A percentile compares a stretch with the other conserved stretches of the same genome.
Conservation (phyloP, 2,888 invertebrate species). For the Megamerina dolium region DNA sequence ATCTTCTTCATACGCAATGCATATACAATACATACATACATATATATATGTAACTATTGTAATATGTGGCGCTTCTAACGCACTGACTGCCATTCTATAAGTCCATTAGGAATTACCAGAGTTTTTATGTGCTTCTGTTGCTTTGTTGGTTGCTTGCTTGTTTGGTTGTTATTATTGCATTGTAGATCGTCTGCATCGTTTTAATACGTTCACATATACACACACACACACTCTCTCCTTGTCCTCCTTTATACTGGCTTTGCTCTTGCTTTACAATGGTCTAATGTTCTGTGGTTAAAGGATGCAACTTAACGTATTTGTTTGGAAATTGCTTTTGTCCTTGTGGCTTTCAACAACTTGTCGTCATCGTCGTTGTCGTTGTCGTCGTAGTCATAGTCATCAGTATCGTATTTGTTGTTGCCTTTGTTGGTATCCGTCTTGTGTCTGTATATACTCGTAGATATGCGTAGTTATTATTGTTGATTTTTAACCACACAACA, state of each 20-base stretch:
- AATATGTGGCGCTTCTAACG: too few species aligned
- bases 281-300: background rate
- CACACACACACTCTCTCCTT: too few species aligned
- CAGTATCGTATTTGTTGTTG: conserved; percentile 18
- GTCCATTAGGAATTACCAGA: too few species aligned
- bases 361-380: conserved; percentile 6
- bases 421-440: too few species aligned
- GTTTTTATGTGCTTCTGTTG: background rate
- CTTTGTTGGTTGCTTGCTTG: too few species aligned
- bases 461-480: too few species aligned
- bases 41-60: background rate
- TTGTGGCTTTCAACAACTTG: conserved; percentile 27
- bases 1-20: conserved; percentile 10
- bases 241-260: too few species aligned
- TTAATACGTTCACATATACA: too few species aligned
- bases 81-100: too few species aligned
- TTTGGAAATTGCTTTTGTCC: conserved; percentile 26
- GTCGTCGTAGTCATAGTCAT: background rate
- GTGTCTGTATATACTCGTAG: too few species aligned
- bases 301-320: conserved; percentile 13
- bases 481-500: too few species aligned
- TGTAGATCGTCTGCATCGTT: background rate
- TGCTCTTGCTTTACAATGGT: too few species aligned
- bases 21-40: background rate
- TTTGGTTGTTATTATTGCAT: background rate